Evolutionary conservation across 2,888 invertebrate species (phyloP).

Genomic region (Agrochola lota): DNA sequence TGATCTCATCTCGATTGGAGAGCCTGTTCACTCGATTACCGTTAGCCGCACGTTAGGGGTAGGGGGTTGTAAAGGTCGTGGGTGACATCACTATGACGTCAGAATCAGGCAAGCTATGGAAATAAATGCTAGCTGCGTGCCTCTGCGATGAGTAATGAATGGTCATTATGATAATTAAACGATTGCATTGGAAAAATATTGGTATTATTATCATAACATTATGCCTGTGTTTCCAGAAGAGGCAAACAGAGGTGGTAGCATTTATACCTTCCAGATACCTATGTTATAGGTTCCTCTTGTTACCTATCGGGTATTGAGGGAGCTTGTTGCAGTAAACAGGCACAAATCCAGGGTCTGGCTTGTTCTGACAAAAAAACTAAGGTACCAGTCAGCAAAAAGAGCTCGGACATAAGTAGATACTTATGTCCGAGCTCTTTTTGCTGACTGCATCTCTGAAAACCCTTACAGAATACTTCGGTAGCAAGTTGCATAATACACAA

Average conservation of each 20-base stretch:
- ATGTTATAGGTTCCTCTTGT: background rate
- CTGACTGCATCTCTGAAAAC: no score
- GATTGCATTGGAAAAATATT: background rate
- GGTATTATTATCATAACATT: no score
- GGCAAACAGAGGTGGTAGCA: background rate
- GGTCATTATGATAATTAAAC: constrained; percentile 2
- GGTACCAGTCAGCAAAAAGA: no score
- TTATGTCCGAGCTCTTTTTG: background rate
- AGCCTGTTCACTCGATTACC: constrained; percentile 29
- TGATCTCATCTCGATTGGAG: constrained; percentile 37
- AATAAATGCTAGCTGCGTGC: constrained; percentile 16
- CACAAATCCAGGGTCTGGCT: background rate
- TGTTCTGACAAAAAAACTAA: background rate
- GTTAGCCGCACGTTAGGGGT: constrained; percentile 16
- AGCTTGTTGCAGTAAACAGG: background rate
- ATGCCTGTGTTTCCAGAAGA: background rate
- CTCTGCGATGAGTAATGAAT: constrained; percentile 4
- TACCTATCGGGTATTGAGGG: background rate
- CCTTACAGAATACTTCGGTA: background rate
- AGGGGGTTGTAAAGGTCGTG: constrained; percentile 33
- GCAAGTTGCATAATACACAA: background rate
- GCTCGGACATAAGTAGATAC: no score
- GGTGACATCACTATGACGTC: constrained; percentile 50
- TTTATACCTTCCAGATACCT: background rate
- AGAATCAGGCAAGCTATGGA: constrained; percentile 11